Evolutionary conservation across 2,113 vertebrate genomes (phyloP).

Genomic region (Alaudala cheleensis): DNA sequence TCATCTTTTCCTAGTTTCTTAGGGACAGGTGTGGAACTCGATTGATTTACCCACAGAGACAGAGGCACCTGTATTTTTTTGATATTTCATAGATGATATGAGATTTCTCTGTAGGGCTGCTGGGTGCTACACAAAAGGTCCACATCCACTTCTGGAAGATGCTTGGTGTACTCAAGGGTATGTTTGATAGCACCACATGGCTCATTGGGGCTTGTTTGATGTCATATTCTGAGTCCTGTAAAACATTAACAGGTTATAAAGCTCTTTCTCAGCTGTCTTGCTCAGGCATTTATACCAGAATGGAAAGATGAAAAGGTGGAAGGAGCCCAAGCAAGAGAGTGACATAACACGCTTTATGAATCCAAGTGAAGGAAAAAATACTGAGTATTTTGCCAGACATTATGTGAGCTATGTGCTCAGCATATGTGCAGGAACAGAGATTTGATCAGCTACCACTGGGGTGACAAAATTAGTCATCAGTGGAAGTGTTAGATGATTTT

Average conservation of each 20-base stretch:
- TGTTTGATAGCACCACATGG: neutral
- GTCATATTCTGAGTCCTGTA: rapidly evolving
- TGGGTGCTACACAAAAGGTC: neutral
- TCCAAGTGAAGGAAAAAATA: slow-evolving; percentile 13
- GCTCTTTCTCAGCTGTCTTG: neutral
- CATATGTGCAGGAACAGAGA: slow-evolving; percentile 18
- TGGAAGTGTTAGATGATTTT: slow-evolving; percentile 15
- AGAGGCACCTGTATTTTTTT: neutral
- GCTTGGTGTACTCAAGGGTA: neutral
- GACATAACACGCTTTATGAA: neutral
- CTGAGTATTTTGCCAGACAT: neutral
- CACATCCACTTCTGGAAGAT: neutral
- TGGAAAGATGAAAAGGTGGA: neutral
- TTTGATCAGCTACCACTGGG: neutral
- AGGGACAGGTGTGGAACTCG: neutral
- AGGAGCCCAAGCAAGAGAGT: neutral
- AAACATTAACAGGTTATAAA: neutral
- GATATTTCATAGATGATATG: neutral
- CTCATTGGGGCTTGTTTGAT: rapidly evolving
- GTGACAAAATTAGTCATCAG: slow-evolving; percentile 36
- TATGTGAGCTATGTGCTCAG: slow-evolving; percentile 7
- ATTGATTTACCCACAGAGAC: neutral
- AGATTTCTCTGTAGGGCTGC: neutral
- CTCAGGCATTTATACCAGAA: neutral
- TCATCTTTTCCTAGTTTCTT: neutral